Conservation (phyloP, 2,797 vertebrate genomes). For the Pogoniulus pusillus region DNA sequence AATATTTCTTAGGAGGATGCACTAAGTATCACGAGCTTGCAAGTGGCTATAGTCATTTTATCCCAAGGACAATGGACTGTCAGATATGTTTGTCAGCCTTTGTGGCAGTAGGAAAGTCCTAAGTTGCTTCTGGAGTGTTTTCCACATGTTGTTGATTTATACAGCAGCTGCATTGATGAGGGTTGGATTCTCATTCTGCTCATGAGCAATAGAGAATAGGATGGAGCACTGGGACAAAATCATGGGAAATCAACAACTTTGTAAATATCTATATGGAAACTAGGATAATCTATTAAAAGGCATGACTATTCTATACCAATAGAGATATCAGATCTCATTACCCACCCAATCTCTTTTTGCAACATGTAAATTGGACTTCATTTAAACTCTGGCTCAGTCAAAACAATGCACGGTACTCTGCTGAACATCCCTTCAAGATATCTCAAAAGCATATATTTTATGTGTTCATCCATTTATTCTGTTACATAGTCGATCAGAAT, state of each 20-base stretch:
- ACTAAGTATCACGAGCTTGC: neutral
- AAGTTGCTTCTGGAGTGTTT: neutral
- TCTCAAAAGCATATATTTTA: neutral
- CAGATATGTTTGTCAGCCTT: constrained; percentile 2
- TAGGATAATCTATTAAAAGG: constrained; percentile 67
- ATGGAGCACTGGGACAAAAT: constrained; percentile 51
- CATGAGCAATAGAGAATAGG: constrained; percentile 24
- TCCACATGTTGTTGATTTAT: constrained; percentile 28
- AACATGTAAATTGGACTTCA: constrained; percentile 63
- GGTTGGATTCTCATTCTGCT: constrained; percentile 41
- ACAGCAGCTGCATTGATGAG: neutral
- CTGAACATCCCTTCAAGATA: neutral
- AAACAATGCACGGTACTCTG: neutral
- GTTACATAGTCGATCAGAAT: neutral
- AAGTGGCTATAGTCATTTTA: neutral
- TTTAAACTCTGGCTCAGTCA: constrained; percentile 17
- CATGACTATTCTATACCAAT: constrained; percentile 53
- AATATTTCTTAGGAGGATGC: neutral
- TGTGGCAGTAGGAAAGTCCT: neutral
- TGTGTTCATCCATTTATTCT: neutral
- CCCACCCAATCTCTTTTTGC: constrained; percentile 45
- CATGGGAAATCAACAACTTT: constrained; percentile 54
- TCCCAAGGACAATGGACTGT: neutral
- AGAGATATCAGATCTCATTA: constrained; percentile 67
- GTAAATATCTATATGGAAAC: constrained; percentile 61